Base-by-base conservation (phyloP, 2,797 vertebrate species). In the Gymnothorax javanicus region DNA sequence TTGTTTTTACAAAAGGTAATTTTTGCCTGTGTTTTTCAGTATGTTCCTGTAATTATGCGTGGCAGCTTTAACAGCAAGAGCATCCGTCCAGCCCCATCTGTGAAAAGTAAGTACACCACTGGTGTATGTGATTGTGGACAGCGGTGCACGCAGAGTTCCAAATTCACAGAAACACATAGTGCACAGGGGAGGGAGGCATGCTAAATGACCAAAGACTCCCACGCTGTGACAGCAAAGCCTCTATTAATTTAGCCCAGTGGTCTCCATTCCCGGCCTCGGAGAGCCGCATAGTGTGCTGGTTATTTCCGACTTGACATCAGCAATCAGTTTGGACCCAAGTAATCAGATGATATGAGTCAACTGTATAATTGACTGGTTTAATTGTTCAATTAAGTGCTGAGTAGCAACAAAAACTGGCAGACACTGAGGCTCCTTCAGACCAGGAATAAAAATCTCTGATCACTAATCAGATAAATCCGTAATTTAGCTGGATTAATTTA, bases 91-190 rank as follows among this genome's bases (percentile, higher is more conserved):
- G 96, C 95, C 0, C 90, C 95, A 33, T 94, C 94, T 0, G 86
- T 96, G 88, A 96, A 95, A 93, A 96, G 97, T 97, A 96, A 95
- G 96, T 92, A 7, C 23, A 17, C 67, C 57, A 52, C 0, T 92
- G 0, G 77, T 52, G 20, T 52, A 86, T 95, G 60, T 90, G 95
- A 86, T 95, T 95, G 86, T 93, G 94, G 86, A 73, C 27, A 73
- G 15, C 71, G 0, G 43, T 12, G 13, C 69, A 6, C 25, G 89
- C 95, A 87, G 90, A 95, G 25, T 88, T 79, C 50, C 20, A 79
- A 23, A 50, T 79, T 79, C 75, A 23, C 75, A 79, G 43, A 79
- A 15, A 52, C 27, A 50, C 3, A 1, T 12, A 43, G 73, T 52
- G 69, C 62, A 67, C 62, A 9, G 64, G 23, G 9, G 23, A 8